Evolutionary conservation across 2,113 vertebrate species (phyloP).

Genomic region (Osmerus mordax): DNA sequence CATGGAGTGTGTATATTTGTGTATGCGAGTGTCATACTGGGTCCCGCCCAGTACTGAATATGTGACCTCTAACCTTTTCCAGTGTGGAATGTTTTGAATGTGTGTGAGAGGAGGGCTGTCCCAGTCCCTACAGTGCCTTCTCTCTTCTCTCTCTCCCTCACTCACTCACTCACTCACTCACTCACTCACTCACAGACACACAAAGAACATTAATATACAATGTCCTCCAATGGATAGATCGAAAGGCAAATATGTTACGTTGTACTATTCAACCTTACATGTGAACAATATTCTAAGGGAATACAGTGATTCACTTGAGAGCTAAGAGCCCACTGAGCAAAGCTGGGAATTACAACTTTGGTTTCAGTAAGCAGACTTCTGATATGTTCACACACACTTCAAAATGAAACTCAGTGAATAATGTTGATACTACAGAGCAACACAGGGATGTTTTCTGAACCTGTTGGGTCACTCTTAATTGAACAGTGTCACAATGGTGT

Average conservation of each 20-base stretch:
- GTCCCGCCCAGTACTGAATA: conserved; percentile 37
- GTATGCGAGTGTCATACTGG: conserved; percentile 23
- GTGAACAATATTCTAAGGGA: too few relatives aligned
- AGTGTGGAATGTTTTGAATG: conserved; percentile 65
- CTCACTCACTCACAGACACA: conserved; percentile 9
- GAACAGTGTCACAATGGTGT: background rate
- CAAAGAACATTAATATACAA: background rate
- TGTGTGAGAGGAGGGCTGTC: conserved; percentile 48
- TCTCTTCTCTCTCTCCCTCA: conserved; percentile 16
- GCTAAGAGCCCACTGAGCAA: too few relatives aligned
- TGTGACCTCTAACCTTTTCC: conserved; percentile 59
- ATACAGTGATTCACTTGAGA: too few relatives aligned
- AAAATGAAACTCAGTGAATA: background rate
- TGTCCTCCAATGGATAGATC: conserved; percentile 21
- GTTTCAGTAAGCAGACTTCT: background rate
- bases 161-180: background rate
- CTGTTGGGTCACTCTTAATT: background rate
- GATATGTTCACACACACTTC: background rate
- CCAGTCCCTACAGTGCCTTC: conserved; percentile 19
- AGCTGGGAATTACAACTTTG: background rate
- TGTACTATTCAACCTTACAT: too few relatives aligned
- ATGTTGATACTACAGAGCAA: too few relatives aligned
- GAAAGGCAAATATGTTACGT: background rate
- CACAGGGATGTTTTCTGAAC: background rate
- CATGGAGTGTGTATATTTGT: conserved; percentile 7